Conservation (phyloP, 2,113 vertebrate genomes). For the Oreotrochilus melanogaster region DNA sequence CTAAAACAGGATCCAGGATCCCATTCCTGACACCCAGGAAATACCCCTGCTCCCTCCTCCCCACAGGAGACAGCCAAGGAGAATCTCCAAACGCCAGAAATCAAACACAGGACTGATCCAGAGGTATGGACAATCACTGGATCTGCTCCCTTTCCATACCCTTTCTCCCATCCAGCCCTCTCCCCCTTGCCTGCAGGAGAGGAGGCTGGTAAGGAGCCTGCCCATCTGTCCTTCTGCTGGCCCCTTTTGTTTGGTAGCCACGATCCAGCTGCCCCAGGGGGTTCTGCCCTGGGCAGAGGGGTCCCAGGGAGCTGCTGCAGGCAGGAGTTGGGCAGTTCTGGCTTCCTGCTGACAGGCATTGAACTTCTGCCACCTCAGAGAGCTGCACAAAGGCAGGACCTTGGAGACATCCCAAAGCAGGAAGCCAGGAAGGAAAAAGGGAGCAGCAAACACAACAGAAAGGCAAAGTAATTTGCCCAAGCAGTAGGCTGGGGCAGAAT, state of each 20-base stretch:
- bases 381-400: background rate
- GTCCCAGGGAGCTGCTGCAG: background rate
- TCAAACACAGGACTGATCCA: background rate
- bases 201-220: background rate
- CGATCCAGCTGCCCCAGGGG: background rate
- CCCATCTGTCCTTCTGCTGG: background rate
- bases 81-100: background rate
- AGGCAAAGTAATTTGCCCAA: conserved; percentile 9
- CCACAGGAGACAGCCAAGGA: background rate
- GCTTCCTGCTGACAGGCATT: background rate
- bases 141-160: background rate
- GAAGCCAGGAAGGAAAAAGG: conserved; percentile 37
- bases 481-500: conserved; percentile 12
- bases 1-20: background rate
- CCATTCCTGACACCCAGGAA: background rate
- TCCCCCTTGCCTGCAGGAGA: background rate
- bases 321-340: conserved; percentile 31
- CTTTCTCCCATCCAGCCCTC: background rate
- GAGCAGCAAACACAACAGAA: conserved; percentile 11
- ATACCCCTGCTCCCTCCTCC: background rate
- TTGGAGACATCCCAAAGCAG: conserved; percentile 27
- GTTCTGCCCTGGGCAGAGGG: background rate
- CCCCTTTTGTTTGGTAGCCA: background rate
- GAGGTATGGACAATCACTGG: accelerated
- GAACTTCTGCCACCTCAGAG: background rate